Percentiles rank a stretch among this genome's conserved stretches.
These are phyloP conservation scores for Etia nguti DNA, from an alignment of 2,113 vertebrate species.

Conservation along the genomic window DNA sequence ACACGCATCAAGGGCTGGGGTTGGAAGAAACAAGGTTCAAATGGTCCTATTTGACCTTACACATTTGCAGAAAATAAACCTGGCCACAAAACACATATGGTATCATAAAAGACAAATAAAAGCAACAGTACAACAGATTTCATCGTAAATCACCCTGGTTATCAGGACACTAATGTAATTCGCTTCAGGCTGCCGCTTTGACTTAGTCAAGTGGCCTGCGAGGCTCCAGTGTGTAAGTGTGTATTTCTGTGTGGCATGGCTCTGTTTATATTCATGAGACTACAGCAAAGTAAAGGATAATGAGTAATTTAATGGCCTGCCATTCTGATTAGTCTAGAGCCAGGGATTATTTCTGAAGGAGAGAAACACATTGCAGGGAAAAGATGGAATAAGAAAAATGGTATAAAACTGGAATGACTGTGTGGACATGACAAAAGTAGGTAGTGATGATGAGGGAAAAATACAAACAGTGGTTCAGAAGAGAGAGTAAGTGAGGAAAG, in stretches of 20 bases:
- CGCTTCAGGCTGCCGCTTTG: conserved; percentile 19
- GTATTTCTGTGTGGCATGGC: neutral
- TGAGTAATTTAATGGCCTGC: conserved; percentile 51
- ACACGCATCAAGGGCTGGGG: neutral
- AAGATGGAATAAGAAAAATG: neutral
- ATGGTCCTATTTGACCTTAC: conserved; percentile 47
- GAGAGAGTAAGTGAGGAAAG: neutral
- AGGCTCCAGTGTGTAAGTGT: neutral
- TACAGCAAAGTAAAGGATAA: conserved; percentile 41
- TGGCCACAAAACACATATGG: conserved; percentile 44
- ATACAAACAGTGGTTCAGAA: neutral
- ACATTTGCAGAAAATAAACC: conserved; percentile 52
- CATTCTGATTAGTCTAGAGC: conserved; percentile 45
- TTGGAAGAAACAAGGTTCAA: conserved; percentile 37
- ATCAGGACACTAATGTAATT: conserved; percentile 55
- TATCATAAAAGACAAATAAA: conserved; percentile 68
- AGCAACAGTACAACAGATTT: conserved; percentile 63
- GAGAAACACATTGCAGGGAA: neutral
- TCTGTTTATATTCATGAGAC: conserved; percentile 20
- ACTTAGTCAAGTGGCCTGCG: conserved; percentile 9
- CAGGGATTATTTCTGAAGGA: conserved; percentile 7
- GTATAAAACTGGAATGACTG: neutral
- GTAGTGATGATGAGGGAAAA: neutral
- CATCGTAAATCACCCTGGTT: conserved; percentile 59
- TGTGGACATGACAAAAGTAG: neutral